A percentile compares a stretch with the other conserved stretches of the same genome.
Conservation (phyloP, 2,113 vertebrate species). For the Colistium nudipinnis region DNA sequence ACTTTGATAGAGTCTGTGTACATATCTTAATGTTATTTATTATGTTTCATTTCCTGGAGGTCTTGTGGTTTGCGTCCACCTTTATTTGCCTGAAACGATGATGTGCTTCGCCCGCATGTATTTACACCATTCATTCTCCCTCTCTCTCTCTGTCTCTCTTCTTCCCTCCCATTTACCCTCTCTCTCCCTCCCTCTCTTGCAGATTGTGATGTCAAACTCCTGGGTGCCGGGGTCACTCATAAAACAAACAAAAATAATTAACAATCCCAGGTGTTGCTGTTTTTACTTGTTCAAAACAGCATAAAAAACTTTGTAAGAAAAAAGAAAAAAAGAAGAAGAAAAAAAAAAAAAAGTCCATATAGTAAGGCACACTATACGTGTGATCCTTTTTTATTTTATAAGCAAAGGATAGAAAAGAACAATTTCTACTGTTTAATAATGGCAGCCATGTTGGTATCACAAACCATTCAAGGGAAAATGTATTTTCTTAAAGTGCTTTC, state of each 20-base stretch:
- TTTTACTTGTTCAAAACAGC: constrained; percentile 75
- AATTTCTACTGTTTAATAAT: constrained; percentile 60
- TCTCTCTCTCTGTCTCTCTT: constrained; percentile 50
- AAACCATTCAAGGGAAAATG: constrained; percentile 64
- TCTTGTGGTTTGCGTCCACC: constrained; percentile 59
- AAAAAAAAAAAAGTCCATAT: constrained; percentile 71
- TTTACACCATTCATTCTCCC: constrained; percentile 74
- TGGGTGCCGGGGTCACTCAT: constrained; percentile 89
- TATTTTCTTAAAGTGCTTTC: constrained; percentile 64
- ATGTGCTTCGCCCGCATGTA: constrained; percentile 78
- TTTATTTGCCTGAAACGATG: constrained; percentile 43
- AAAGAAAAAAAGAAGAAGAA: too few relatives aligned
- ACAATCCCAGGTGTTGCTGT: constrained; percentile 76
- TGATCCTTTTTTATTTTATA: constrained; percentile 76
- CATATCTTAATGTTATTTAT: neutral
- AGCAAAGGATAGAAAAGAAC: constrained; percentile 49
- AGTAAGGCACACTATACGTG: constrained; percentile 68
- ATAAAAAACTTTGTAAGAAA: constrained; percentile 78
- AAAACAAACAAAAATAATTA: constrained; percentile 74
- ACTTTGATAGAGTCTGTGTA: neutral
- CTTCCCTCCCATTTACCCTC: constrained; percentile 67
- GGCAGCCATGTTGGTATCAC: constrained; percentile 81
- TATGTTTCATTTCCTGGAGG: neutral
- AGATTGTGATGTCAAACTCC: constrained; percentile 95
- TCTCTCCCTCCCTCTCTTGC: constrained; percentile 82